Conservation (phyloP, 2,888 invertebrate genomes). For the Chironomus tentans region DNA sequence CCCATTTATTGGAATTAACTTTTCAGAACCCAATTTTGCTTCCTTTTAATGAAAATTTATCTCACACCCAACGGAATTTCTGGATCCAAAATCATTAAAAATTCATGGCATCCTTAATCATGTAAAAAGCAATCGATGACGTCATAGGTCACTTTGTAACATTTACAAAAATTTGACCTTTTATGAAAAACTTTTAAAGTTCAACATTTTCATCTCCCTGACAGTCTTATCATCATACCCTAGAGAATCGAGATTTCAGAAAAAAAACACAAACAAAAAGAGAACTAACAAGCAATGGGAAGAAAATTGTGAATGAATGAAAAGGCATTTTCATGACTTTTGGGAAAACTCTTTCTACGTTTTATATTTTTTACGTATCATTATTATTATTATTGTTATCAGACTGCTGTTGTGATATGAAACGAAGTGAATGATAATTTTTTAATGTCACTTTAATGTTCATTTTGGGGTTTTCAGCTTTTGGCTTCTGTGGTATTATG, state of each 20-base stretch:
- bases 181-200: no score
- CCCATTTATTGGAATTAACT: no score
- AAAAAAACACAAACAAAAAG: no score
- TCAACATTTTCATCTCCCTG: no score
- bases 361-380: background rate
- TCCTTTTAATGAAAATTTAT: no score
- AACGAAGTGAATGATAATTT: slow-evolving; percentile 11
- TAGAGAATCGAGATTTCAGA: no score
- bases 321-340: background rate
- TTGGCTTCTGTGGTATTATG: background rate
- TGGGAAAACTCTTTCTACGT: background rate
- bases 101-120: background rate
- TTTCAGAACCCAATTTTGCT: no score
- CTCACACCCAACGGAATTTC: no score
- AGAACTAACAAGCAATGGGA: background rate
- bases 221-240: no score
- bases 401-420: background rate
- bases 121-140: background rate
- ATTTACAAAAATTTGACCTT: no score
- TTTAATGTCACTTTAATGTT: slow-evolving; percentile 22
- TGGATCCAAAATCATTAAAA: background rate
- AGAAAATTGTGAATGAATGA: background rate
- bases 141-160: no score
- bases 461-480: background rate
- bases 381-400: background rate